Evolutionary conservation across 2,113 vertebrate species (phyloP).

Genomic region (Vulpes ferrilata): DNA sequence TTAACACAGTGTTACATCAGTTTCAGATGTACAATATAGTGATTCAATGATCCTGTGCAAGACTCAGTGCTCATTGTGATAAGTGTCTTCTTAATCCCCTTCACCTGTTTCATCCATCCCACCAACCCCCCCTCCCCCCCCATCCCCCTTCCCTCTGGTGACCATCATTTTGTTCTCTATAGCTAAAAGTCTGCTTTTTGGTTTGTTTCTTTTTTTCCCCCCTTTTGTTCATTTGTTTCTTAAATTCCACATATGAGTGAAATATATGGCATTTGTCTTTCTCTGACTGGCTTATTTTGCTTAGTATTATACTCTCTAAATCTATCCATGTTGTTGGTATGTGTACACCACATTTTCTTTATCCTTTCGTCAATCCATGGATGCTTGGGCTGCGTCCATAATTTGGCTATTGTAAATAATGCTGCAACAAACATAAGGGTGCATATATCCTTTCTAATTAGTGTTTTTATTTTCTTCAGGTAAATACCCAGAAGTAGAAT

Average conservation of each 20-base stretch:
- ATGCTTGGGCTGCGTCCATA: not conserved
- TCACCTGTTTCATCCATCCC: not conserved
- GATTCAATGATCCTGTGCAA: not conserved
- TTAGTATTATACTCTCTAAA: not conserved
- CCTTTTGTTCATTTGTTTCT: not conserved
- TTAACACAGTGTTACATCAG: not conserved
- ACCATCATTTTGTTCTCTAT: not conserved
- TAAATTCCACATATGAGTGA: not conserved
- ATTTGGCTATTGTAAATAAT: not conserved
- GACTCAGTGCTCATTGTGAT: not conserved
- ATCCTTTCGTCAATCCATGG: not conserved
- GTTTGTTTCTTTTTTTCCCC: not conserved
- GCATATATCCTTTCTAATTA: not conserved
- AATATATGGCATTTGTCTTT: not conserved
- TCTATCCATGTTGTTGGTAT: not conserved
- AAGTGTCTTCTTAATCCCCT: not conserved
- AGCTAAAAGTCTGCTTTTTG: not conserved
- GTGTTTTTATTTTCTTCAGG: not conserved
- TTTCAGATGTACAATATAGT: not conserved
- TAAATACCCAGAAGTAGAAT: not conserved
- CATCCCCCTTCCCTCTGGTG: not conserved
- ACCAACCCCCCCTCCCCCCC: too few species aligned
- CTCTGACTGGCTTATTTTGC: not conserved
- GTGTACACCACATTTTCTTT: not conserved
- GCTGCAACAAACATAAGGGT: not conserved